phyloP scores from a whole-genome alignment of 2,113 vertebrate genomes.

The Porphyrio hochstetteri region DNA sequence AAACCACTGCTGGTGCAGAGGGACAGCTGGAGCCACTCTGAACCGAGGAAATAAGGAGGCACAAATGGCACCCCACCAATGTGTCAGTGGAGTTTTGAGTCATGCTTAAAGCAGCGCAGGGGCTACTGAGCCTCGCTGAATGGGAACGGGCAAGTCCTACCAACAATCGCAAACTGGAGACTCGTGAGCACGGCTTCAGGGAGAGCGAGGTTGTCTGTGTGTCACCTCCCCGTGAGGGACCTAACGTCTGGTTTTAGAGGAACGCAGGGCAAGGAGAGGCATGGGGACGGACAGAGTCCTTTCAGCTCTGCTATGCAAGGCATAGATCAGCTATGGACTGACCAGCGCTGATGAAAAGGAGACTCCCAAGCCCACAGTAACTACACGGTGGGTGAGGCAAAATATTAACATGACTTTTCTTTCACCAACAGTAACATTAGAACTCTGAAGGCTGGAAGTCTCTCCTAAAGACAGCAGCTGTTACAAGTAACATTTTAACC shows the following conservation, averaged over 20 bases:
- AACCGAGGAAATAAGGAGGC: background rate
- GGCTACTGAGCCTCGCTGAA: background rate
- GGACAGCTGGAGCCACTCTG: background rate
- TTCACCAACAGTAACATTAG: background rate
- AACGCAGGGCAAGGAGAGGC: background rate
- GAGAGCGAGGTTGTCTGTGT: background rate
- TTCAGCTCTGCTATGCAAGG: fast-evolving
- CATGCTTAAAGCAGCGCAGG: background rate
- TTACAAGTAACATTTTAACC: background rate
- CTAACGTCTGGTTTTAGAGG: fast-evolving
- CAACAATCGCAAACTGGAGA: background rate
- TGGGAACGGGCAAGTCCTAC: background rate
- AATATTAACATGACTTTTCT: background rate
- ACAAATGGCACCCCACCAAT: background rate
- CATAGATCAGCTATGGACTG: background rate
- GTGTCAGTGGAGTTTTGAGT: background rate
- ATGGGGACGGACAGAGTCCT: background rate
- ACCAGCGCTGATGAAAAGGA: fast-evolving
- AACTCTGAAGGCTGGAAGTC: background rate
- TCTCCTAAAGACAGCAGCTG: background rate
- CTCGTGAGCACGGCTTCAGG: background rate
- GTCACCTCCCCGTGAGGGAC: background rate
- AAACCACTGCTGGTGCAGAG: background rate
- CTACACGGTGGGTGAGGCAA: background rate
- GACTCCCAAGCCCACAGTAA: background rate